Conservation (phyloP, 2,888 invertebrate species). For the Hypercompe scribonia region DNA sequence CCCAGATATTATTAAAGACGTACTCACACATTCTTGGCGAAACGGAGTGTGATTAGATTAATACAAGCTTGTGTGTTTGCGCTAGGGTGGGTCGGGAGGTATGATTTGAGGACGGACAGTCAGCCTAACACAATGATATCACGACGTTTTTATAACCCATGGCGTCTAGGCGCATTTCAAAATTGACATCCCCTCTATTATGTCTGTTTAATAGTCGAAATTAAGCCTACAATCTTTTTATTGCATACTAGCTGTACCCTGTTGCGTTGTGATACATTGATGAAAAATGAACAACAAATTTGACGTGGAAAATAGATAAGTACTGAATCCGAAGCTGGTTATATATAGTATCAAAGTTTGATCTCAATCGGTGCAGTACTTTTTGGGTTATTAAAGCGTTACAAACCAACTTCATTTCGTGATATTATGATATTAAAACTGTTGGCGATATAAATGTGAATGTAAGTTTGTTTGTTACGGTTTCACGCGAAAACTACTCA, state of each 20-base stretch:
- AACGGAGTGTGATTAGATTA: conserved; percentile 85
- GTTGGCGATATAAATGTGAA: neutral
- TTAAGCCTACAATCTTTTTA: neutral
- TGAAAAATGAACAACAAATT: no score
- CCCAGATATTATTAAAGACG: conserved; percentile 87
- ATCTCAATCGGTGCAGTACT: no score
- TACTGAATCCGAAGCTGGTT: no score
- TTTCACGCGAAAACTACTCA: no score
- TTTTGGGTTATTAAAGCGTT: no score
- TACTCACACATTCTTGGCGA: conserved; percentile 84
- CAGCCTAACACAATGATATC: conserved; percentile 58
- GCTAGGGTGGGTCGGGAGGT: conserved; percentile 32
- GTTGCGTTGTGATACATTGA: no score
- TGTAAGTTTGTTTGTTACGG: no score
- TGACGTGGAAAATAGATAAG: no score
- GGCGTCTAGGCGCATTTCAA: conserved; percentile 48
- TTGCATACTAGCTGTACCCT: neutral
- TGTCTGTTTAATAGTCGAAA: neutral
- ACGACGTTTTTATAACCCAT: conserved; percentile 53
- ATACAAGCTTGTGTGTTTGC: conserved; percentile 73
- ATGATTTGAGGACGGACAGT: conserved; percentile 57
- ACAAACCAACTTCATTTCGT: no score
- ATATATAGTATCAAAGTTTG: no score
- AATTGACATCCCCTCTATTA: conserved; percentile 1
- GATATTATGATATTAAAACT: no score